Percentiles rank a stretch among this genome's conserved stretches.
These are phyloP conservation scores for Ardeotis arabs DNA, from an alignment of 2,113 vertebrate species.

Conservation along the genomic window DNA sequence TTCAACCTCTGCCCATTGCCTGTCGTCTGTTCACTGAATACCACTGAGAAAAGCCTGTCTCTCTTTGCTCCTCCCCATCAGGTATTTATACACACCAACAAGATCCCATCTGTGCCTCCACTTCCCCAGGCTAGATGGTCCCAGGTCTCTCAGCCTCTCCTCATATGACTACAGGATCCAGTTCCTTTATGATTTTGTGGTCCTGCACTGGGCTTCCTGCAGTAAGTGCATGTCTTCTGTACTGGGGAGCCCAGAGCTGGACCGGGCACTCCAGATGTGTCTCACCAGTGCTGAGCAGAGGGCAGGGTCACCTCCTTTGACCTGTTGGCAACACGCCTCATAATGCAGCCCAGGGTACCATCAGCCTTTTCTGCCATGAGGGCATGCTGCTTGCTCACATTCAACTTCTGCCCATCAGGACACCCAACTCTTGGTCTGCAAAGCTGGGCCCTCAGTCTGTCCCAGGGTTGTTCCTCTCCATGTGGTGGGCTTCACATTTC, in stretches of 20 bases:
- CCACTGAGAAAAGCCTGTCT: neutral
- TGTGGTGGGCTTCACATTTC: neutral
- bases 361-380: neutral
- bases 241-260: too few species aligned
- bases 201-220: neutral
- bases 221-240: accelerated
- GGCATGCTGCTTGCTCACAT: accelerated
- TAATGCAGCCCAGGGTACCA: neutral
- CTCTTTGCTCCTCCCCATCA: neutral
- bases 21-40: neutral
- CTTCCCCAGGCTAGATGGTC: neutral
- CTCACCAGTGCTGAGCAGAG: neutral
- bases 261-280: neutral
- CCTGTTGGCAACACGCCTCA: accelerated
- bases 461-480: neutral
- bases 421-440: neutral
- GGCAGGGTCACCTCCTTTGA: neutral
- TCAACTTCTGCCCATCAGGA: neutral
- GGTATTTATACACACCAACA: neutral
- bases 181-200: neutral
- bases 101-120: neutral
- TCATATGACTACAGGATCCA: accelerated
- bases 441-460: neutral
- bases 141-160: neutral
- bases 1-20: neutral